Base-by-base conservation (phyloP, 1,140 invertebrate genomes). In the Zaprionus kolodkinae region DNA sequence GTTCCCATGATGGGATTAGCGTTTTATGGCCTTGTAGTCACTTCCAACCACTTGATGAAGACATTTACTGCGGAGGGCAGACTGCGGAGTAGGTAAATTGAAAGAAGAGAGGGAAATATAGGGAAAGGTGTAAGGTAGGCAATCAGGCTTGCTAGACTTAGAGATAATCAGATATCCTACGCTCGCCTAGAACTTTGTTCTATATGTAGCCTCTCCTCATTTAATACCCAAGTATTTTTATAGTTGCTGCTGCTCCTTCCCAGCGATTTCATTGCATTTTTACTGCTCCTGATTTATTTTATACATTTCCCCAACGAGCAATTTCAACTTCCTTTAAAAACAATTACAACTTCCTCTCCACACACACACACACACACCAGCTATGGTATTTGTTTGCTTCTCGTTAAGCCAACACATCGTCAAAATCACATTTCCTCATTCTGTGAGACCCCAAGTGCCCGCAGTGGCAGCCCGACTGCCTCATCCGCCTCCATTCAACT, bases 1-100 rank as follows among this genome's bases (percentile, higher is more conserved):
- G 85, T 89, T 89, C 86, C 81, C 86, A 89, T 89, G 85, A 89
- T 90, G 86, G 86, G 85, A 90, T 89, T 89, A 89, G 81, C 86
- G 72, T 85, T 89, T 89, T 89, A 89, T 89, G 70, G 86, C 76
- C 77, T 85, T 85, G 78, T 89, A 70, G 73, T 89, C 84, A 71
- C 85, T 67, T 71, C 65, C 73, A 64, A 69, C 75, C 81, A 89
- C 85, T 88, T 81, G 85, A 88, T 89, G 85, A 85, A 89, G 85
- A 85, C 78, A 76, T 89, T 76, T 13, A 43, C 38, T 0, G 6
- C 15, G 40, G 17, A 7, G 56, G n/a, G n/a, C n/a, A n/a, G n/a
- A n/a, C n/a, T 48, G 64, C 25, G 57, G 21, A 21, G 48, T 27
- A 54, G 0, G 27, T 11, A 45, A 30, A 69, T 15, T 33, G 43